Conservation (phyloP, 2,113 vertebrate species). For the Aptenodytes forsteri region DNA sequence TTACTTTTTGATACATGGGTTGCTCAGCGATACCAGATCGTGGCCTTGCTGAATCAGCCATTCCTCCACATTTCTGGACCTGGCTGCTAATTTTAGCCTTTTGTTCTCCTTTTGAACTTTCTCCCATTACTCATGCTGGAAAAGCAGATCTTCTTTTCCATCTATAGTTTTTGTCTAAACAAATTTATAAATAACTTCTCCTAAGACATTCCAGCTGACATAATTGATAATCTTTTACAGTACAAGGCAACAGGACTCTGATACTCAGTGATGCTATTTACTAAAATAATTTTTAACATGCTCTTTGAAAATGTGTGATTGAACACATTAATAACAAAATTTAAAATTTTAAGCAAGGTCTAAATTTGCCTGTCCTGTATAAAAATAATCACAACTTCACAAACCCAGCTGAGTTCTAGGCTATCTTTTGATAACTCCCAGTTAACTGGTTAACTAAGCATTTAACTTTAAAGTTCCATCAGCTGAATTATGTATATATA, state of each 20-base stretch:
- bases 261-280: not conserved
- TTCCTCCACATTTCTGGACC: not conserved
- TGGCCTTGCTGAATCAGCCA: too few species aligned
- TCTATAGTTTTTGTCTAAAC: not conserved
- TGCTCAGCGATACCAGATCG: too few species aligned
- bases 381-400: not conserved
- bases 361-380: not conserved
- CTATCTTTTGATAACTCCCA: not conserved
- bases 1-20: too few species aligned
- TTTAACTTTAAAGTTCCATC: not conserved
- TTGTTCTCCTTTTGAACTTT: not conserved
- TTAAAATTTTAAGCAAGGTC: not conserved
- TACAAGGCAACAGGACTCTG: not conserved
- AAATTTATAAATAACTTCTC: not conserved
- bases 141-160: not conserved
- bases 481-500: not conserved
- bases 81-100: not conserved
- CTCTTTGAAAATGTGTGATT: not conserved
- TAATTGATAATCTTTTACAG: not conserved
- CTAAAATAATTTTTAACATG: not conserved
- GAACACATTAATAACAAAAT: not conserved
- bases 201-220: not conserved
- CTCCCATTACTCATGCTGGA: not conserved
- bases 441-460: not conserved
- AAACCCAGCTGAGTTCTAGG: not conserved